Base-by-base conservation (phyloP, 1,140 invertebrate genomes). In the Heliconius eleuchia region DNA sequence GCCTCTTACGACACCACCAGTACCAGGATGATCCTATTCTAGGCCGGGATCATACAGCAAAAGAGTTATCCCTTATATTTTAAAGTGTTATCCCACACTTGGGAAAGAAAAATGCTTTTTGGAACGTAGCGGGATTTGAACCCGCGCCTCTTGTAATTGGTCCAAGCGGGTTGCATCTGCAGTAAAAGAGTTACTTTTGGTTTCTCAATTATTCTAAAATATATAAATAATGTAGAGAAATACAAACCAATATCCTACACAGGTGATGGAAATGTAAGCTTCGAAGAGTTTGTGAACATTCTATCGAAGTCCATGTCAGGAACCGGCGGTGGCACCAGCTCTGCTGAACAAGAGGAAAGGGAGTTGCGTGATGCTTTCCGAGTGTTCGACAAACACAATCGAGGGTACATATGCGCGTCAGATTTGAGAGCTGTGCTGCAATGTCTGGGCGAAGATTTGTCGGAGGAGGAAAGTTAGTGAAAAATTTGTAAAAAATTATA, bases 201-300 rank as follows among this genome's bases (percentile, higher is more conserved):
- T 46, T 46, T 16, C 0, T 4, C 13, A 46, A 16, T 46, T 16
- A 16, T 16, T 46, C 13, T 16, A 46, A 46, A 46, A 46, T 16
- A 46, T 16, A 46, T 16, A 46, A 46, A 46, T 5, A 46, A 9
- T 46, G 13, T 46, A 46, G 13, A 3, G 42, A 16, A 46, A 46
- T 46, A 46, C 42, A 16, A 46, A 46, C 42, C 0, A 46, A 46
- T 46, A 16, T 46, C 1, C 13, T 16, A 46, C 18, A 52, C 83
- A 97, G 98, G 98, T 77, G 98, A 98, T 94, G 98, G 98, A 27
- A 98, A 98, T 76, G 98, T 98, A 60, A 98, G 97, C 87, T 98
- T 99, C 86, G 98, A 98, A 83, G 98, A 99, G 91, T 99, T 99
- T 87, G 97, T 98, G 4, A 97, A 98, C 91, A 98, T 99, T 50